Percentiles rank a stretch among this genome's conserved stretches.
phyloP scores from a whole-genome alignment of 2,888 invertebrate genomes.

The Alviniconcha strummeri region DNA sequence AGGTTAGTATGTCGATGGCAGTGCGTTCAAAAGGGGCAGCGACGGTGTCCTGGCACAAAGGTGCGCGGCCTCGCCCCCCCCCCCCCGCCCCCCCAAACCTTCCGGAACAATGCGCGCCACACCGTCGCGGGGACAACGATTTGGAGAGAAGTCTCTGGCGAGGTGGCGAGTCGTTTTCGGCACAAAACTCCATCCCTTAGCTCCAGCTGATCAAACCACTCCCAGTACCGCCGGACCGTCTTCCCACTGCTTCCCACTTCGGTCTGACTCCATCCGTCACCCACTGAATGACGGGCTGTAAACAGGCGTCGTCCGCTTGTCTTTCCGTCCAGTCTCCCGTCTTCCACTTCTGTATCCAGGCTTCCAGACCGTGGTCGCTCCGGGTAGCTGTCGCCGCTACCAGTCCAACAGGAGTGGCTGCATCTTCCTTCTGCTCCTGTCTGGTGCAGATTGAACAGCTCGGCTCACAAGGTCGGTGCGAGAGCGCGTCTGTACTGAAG shows the following conservation, averaged over 20 bases:
- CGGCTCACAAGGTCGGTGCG: background rate
- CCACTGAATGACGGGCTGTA: no score
- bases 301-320: no score
- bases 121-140: background rate
- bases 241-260: background rate
- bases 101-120: background rate
- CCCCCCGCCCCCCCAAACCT: no score
- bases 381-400: no score
- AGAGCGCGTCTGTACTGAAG: background rate
- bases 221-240: background rate
- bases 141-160: background rate
- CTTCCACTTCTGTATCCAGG: no score
- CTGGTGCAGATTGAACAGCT: background rate
- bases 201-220: background rate
- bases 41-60: background rate
- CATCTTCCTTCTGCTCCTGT: background rate
- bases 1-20: background rate
- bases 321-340: no score
- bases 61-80: background rate
- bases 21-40: background rate
- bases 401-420: no score
- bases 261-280: no score
- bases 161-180: background rate
- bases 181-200: background rate
- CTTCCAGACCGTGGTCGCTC: no score